Base-by-base conservation (phyloP, 1,140 invertebrate genomes). In the Triops longicaudatus region DNA sequence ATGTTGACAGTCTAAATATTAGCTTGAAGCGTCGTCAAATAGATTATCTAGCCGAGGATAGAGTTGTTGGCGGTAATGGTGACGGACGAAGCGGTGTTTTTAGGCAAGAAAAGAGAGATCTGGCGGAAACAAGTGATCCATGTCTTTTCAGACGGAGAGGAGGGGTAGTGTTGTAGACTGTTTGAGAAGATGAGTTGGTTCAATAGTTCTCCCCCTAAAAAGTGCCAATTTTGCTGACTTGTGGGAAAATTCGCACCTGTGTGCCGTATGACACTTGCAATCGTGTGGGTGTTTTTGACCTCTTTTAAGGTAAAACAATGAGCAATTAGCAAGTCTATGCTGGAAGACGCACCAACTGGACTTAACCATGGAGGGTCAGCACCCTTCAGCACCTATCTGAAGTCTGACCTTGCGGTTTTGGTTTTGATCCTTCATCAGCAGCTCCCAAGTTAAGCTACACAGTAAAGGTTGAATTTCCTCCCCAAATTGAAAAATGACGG, bases 51-150 rank as follows among this genome's bases (percentile, higher is more conserved):
- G 50, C 50, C 50, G 50, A 63, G 14, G 50, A 63, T 63, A 17
- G 50, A 63, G 50, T 63, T 63, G 50, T 63, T 63, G n/a, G 50
- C n/a, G 50, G 50, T 63, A 63, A 63, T 63, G 50, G 50, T 63
- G 50, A 63, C 50, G 50, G n/a, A 63, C 10, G 50, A 63, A n/a
- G 17, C 17, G 50, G 14, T 63, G 50, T 63, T 63, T 63, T 63
- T 10, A 22, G 14, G 10, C 17, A 63, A 63, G 6, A 14, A 63
- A 63, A 63, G 50, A 5, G 50, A 63, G 14, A 37, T 37, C 2
- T 37, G 7, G 31, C 50, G 6, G 14, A 63, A n/a, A 63, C 14
- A 63, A 63, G 17, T 6, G 50, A 22, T 14, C 50, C 50, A 10
- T 14, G 50, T 14, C 22, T 63, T 63, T 22, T n/a, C n/a, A n/a